Evolutionary conservation across 2,113 vertebrate species (phyloP), one percentile per base, ranked within the genome.

Genomic region (Seriola dumerili): DNA sequence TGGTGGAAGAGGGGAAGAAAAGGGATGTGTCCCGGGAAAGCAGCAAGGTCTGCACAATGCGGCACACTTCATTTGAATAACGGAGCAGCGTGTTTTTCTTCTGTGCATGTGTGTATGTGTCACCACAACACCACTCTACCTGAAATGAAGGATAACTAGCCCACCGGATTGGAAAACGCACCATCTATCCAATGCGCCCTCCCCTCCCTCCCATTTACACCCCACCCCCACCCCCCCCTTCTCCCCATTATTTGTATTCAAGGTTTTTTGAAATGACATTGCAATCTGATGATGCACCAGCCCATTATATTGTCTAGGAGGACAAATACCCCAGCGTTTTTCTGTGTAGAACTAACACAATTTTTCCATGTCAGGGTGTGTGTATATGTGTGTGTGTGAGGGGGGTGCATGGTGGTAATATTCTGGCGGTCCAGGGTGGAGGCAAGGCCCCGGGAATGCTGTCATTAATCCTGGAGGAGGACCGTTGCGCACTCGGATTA

Each of bases 211-310:
- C 93, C 88, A 92, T 93, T 14, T 50, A 29, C 42, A 12, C 3
- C 6, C 34, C 34, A 3, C 4, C 42, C n/a, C 8, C n/a, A n/a
- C n/a, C n/a, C 4, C 58, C 17, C 44, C 58, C 52, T 72, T 79
- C 95, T 78, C 96, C 96, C 97, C 96, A 97, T 99, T 99, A 98
- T 99, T 99, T 99, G 98, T 99, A 98, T 98, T 99, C 97, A 99
- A 98, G 97, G 97, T 98, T 99, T 99, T 93, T 97, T 97, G 97
- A 98, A 99, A 99, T 99, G 98, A 99, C 98, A 99, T 98, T 98
- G 97, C 98, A 98, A 99, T 99, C 97, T 98, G 97, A 98, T 98
- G 98, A 99, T 99, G 97, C 98, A 97, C 98, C 97, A 97, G 96
- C 96, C 97, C 97, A 99, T 99, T 99, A 99, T 98, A 97, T 97